These are phyloP conservation scores for Augiades crinisus DNA, from an alignment of 2,888 invertebrate species.

Conservation along the genomic window DNA sequence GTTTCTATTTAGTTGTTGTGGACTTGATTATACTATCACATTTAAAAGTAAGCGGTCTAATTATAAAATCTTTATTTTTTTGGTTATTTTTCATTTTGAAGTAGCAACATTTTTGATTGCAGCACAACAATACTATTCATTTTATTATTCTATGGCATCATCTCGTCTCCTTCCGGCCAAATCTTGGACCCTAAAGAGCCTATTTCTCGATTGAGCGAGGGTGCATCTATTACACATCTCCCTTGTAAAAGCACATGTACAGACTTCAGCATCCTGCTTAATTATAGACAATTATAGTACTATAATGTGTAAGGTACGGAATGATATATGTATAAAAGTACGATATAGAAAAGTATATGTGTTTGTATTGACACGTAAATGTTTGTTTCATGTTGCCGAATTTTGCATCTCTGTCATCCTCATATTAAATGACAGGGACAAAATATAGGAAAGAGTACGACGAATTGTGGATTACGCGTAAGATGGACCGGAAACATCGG, in stretches of 20 bases:
- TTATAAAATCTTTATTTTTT: too few species aligned
- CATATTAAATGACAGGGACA: not conserved
- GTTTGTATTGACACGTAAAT: not conserved
- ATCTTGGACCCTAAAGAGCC: conserved; percentile 62
- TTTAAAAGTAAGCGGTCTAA: too few species aligned
- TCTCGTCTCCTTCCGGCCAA: conserved; percentile 48
- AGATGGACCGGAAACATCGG: conserved; percentile 50
- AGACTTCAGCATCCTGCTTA: not conserved
- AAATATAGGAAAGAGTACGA: conserved; percentile 20
- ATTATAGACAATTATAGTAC: not conserved
- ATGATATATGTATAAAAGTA: not conserved
- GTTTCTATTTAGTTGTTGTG: too few species aligned
- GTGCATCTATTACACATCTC: conserved; percentile 41
- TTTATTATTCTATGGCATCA: conserved; percentile 36
- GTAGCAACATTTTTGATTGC: too few species aligned
- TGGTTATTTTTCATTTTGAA: too few species aligned
- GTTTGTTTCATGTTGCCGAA: not conserved
- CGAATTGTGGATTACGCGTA: conserved; percentile 13
- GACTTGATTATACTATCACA: too few species aligned
- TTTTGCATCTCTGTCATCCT: not conserved
- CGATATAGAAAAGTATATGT: not conserved
- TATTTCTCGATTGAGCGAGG: conserved; percentile 65
- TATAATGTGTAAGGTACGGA: not conserved
- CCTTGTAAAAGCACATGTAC: conserved; percentile 13
- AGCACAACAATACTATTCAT: conserved; percentile 25